Conservation (phyloP, 2,797 vertebrate genomes). For the Botia kubotai region DNA sequence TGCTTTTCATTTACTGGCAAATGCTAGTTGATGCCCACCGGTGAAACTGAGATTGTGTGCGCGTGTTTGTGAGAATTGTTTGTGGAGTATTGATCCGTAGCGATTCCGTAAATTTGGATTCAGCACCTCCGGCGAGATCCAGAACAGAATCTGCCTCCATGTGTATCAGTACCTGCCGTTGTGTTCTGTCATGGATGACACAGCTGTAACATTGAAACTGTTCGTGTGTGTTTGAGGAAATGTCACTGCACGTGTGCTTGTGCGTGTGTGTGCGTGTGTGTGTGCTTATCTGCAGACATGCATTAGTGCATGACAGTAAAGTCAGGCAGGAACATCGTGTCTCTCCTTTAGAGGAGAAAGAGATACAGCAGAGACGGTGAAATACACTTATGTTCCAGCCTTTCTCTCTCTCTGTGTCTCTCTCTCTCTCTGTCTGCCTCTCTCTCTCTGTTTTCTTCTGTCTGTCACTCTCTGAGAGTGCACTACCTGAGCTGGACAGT, state of each 20-base stretch:
- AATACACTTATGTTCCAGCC: neutral
- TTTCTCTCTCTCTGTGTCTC: no score
- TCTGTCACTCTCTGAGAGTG: conserved; percentile 25
- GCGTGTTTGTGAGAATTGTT: conserved; percentile 30
- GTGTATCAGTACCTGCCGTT: neutral
- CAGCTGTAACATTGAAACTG: conserved; percentile 18
- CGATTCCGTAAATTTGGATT: neutral
- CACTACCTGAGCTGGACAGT: conserved; percentile 21
- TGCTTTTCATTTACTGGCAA: conserved; percentile 14
- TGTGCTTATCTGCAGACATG: conserved; percentile 44
- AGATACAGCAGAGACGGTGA: neutral
- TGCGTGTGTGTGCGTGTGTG: conserved; percentile 28
- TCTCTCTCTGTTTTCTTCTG: neutral
- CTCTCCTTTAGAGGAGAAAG: conserved; percentile 49
- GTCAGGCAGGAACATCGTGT: conserved; percentile 15
- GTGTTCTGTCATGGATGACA: conserved; percentile 31
- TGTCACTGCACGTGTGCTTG: no score
- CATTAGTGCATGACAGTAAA: conserved; percentile 45
- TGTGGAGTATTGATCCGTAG: conserved; percentile 34
- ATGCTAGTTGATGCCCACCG: conserved; percentile 29
- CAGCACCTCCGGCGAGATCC: conserved; percentile 5
- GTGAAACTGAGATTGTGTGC: conserved; percentile 2
- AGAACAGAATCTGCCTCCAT: neutral
- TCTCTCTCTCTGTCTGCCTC: no score
- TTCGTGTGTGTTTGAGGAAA: conserved; percentile 12